Conservation (phyloP, 2,888 invertebrate genomes). For the Epistrophe grossulariae region DNA sequence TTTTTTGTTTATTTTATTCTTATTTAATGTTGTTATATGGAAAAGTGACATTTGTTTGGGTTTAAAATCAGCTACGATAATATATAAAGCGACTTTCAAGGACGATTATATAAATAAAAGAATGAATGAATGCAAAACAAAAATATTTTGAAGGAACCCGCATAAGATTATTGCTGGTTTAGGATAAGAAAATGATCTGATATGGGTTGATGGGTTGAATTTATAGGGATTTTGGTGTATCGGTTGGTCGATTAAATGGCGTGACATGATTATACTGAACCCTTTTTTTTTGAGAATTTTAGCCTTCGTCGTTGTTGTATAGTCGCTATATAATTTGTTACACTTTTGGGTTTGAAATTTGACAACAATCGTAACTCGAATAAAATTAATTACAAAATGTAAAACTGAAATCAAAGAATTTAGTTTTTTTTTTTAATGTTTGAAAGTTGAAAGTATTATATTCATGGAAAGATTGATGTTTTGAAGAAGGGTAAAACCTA, state of each 20-base stretch:
- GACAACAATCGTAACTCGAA: neutral
- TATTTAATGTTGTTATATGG: neutral
- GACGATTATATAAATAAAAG: neutral
- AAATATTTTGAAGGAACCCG: neutral
- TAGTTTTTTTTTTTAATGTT: neutral
- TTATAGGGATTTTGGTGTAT: constrained; percentile 16
- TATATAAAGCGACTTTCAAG: neutral
- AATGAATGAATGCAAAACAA: constrained; percentile 12
- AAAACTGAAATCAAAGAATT: no score
- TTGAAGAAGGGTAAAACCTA: neutral
- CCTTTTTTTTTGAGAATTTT: neutral
- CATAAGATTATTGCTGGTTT: neutral
- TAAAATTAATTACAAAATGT: constrained; percentile 3
- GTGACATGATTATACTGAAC: constrained; percentile 6
- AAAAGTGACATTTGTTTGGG: constrained; percentile 17
- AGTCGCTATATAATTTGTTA: neutral
- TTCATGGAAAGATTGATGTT: neutral
- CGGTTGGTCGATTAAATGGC: constrained; percentile 4
- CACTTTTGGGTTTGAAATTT: neutral
- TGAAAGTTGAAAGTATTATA: neutral
- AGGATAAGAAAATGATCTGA: constrained; percentile 13
- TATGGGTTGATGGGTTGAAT: constrained; percentile 15
- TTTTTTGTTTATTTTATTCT: neutral
- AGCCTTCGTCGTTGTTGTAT: no score
- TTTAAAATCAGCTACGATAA: neutral